Evolutionary conservation across 2,113 vertebrate species (phyloP), one percentile per base, ranked within the genome.

Genomic region (Bostrychus sinensis): DNA sequence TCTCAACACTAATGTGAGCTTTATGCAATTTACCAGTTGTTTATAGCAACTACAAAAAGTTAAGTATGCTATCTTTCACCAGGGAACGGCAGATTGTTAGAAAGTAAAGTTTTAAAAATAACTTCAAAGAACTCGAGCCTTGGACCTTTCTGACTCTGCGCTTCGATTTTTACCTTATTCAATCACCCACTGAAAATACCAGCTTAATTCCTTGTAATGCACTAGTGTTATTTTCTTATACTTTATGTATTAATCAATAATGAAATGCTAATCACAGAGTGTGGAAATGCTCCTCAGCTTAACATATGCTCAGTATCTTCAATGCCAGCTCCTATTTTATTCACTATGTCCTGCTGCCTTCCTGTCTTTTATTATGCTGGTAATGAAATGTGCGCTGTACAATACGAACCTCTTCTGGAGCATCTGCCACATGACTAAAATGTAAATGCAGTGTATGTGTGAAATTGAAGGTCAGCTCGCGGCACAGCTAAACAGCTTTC

Each of bases 351-450:
- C 68, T 23, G 63, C 82, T 77, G 64, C 45, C 41, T 43, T 59
- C 64, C 68, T 73, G 72, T 81, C 80, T 81, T 70, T 78, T 80
- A 75, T 75, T 80, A 70, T 17, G 12, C 68, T 76, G 23, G 45
- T 77, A 69, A 73, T 79, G 63, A 66, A 81, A 68, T 72, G 50
- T 86, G 73, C 63, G 36, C 64, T 1, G 30, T 73, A 63, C 78
- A 61, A 58, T 80, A 75, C 60, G 65, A 78, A 56, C 81, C 71
- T 60, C 84, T 88, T 85, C 86, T 46, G 69, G 70, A 90, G 87
- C 89, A 86, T 87, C 86, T 89, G 85, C 82, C 81, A 86, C 85
- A 84, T 77, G 82, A 90, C 77, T 89, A 83, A 87, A 90, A 90
- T 89, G 89, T 87, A 90, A 90, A 90, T 89, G 80, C 45, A 79